Base-by-base conservation (phyloP, 2,888 invertebrate species). In the Trichacis sp. region DNA sequence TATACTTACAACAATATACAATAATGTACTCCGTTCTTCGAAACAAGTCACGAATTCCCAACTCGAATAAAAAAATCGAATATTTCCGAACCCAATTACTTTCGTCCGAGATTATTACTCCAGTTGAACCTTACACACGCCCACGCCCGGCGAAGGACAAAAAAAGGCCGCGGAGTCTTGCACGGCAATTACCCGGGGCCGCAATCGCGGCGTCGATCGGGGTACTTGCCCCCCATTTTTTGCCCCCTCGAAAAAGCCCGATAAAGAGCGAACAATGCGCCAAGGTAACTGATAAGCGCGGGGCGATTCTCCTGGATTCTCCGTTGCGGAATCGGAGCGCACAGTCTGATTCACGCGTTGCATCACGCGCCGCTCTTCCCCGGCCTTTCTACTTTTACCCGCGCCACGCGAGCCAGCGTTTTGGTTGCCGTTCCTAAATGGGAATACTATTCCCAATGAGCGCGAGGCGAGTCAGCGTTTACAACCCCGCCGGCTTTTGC, bases 331-430 rank as follows among this genome's bases (percentile, higher is more conserved):
- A 52, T 52, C 52, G 18, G 52, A 52, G 14, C 43, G 43, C 43
- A 30, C 29, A 52, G 29, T 43, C 42, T 43, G 43, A 52, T 52
- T 52, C 52, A 52, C 43, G 30, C 30, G 30, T 52, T 52, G 17
- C 52, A 52, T 52, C 42, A 52, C 30, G 52, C 45, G 20, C 14
- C 12, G 46, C 46, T 14, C 8, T 8, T 24, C 24, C 24, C n/a
- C 19, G 19, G 46, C 29, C 46, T 29, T 46, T 46, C 24, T 29
- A 46, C 46, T 46, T 29, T 46, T 46, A 46, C 46, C 18, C 29
- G 24, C 24, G 18, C 18, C 18, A 19, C 9, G n/a, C 19, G 18
- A 19, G 9, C 2, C n/a, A 4, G 19, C 18, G 9, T 18, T 42
- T 42, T 17, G 17, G 4, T 42, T n/a, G 11, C 14, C 11, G 6